phyloP scores from a whole-genome alignment of 2,113 vertebrate species.

The Pomatorhinus ruficollis region DNA sequence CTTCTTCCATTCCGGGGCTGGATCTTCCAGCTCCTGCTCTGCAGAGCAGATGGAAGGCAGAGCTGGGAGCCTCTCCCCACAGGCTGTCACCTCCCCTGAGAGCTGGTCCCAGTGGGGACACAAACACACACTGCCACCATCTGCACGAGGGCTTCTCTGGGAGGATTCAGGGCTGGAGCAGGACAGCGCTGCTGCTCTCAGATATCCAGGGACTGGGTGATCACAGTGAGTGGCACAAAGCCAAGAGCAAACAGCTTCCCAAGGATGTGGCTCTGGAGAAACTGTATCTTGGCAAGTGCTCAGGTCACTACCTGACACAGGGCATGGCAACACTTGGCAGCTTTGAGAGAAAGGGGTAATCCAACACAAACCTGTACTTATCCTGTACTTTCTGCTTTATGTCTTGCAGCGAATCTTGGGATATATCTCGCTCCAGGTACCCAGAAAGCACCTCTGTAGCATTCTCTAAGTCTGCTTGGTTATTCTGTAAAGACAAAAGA shows the following conservation, averaged over 20 bases:
- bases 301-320: neutral
- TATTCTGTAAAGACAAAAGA: constrained; percentile 83
- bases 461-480: constrained; percentile 99
- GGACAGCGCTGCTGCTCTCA: neutral
- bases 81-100: neutral
- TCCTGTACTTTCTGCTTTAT: constrained; percentile 99
- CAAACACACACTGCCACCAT: neutral
- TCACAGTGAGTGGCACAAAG: neutral
- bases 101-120: neutral
- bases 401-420: constrained; percentile 99
- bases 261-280: neutral
- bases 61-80: neutral
- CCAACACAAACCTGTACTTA: constrained; percentile 90
- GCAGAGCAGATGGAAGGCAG: neutral
- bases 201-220: neutral
- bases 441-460: constrained; percentile 98
- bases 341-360: neutral
- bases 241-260: constrained; percentile 1
- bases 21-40: neutral
- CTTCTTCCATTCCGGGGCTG: accelerated
- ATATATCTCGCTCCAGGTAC: constrained; percentile 98
- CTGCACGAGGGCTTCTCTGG: accelerated
- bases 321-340: neutral
- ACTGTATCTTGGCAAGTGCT: neutral
- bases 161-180: accelerated